phyloP scores from a whole-genome alignment of 2,797 vertebrate species.

The Macropodus opercularis region DNA sequence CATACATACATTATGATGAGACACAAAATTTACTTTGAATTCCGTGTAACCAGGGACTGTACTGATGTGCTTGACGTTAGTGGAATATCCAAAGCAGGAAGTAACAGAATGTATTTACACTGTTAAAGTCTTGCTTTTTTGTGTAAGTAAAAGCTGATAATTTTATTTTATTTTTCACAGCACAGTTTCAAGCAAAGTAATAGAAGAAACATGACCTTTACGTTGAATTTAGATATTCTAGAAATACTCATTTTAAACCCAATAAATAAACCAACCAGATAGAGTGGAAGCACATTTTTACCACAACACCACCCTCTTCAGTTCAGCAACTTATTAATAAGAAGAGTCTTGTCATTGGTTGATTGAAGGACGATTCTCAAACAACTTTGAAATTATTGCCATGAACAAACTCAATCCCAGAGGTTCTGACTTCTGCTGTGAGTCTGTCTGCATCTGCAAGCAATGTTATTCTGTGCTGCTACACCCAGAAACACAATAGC shows the following conservation, averaged over 20 bases:
- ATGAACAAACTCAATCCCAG: neutral
- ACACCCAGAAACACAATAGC: constrained; percentile 35
- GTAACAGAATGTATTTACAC: neutral
- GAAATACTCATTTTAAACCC: too few species aligned
- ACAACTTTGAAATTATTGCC: neutral
- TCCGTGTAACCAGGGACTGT: neutral
- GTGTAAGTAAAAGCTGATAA: too few species aligned
- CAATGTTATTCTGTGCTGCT: neutral
- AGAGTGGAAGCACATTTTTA: constrained; percentile 18
- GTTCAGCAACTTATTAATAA: constrained; percentile 51
- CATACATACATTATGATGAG: too few species aligned
- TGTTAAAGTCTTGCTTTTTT: too few species aligned
- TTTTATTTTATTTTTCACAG: too few species aligned
- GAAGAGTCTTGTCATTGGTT: constrained; percentile 38
- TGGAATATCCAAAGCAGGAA: neutral
- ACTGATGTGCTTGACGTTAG: neutral
- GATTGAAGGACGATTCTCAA: constrained; percentile 41
- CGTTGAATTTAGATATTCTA: too few species aligned
- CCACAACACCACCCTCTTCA: constrained; percentile 14
- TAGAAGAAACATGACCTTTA: neutral
- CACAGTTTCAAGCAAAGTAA: neutral
- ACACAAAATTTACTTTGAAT: neutral
- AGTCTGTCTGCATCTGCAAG: constrained; percentile 15
- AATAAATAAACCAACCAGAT: constrained; percentile 34
- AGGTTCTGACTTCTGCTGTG: constrained; percentile 6